These are phyloP conservation scores for Peromyscus polionotus DNA, from an alignment of 2,113 vertebrate species.

Conservation along the genomic window DNA sequence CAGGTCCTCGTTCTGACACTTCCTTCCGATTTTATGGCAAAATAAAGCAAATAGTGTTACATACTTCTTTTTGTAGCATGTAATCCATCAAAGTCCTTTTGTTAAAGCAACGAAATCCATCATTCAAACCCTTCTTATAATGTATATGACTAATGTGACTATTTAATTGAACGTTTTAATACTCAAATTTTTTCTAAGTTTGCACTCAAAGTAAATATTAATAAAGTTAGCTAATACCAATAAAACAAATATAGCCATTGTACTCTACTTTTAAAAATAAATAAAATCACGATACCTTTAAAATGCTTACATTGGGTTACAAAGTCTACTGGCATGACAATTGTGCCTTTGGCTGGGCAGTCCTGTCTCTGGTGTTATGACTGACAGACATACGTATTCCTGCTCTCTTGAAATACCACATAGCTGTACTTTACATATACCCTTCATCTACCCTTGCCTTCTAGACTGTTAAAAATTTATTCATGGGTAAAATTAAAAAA, in stretches of 20 bases:
- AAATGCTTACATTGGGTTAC: background rate
- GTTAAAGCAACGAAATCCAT: background rate
- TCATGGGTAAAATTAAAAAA: slow-evolving; percentile 69
- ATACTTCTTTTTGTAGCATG: slow-evolving; percentile 7
- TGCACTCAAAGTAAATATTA: slow-evolving; percentile 15
- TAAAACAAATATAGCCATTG: background rate
- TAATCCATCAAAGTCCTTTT: background rate
- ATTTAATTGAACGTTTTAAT: slow-evolving; percentile 51
- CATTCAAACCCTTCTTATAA: slow-evolving; percentile 5
- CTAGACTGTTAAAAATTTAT: slow-evolving; percentile 66
- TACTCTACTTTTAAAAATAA: slow-evolving; percentile 53
- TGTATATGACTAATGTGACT: slow-evolving; percentile 2
- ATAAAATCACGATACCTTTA: background rate
- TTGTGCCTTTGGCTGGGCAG: background rate
- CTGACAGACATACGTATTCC: background rate
- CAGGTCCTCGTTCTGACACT: background rate
- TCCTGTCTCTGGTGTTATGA: background rate
- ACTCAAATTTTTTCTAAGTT: slow-evolving; percentile 20
- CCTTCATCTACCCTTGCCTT: slow-evolving; percentile 67
- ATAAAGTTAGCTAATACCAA: slow-evolving; percentile 24
- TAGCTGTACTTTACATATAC: background rate
- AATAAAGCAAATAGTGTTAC: slow-evolving; percentile 38
- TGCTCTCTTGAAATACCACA: background rate
- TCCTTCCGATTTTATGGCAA: background rate
- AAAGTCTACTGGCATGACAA: background rate